Evolutionary conservation across 1,140 invertebrate genomes (phyloP).

Genomic region (Danaus plexippus): DNA sequence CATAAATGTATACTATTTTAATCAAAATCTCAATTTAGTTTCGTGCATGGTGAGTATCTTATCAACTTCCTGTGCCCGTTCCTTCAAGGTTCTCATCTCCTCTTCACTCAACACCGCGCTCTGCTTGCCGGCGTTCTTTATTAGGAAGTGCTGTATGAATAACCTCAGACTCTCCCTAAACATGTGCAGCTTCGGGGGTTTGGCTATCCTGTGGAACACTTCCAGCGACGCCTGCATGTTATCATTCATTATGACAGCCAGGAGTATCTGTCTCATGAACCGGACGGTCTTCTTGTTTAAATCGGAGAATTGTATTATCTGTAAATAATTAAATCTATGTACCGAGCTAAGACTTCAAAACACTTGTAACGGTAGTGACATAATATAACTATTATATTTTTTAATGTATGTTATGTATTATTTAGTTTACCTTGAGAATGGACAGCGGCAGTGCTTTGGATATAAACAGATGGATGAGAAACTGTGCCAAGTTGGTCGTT

Average conservation of each 20-base stretch:
- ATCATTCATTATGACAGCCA: conserved; percentile 78
- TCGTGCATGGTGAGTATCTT: conserved; percentile 69
- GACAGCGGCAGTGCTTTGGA: conserved; percentile 85
- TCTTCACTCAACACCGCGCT: conserved; percentile 60
- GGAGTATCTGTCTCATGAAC: conserved; percentile 80
- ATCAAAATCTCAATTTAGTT: conserved; percentile 51
- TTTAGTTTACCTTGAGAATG: conserved; percentile 82
- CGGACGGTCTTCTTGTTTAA: conserved; percentile 79
- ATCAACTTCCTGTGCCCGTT: conserved; percentile 72
- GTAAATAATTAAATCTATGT: conserved; percentile 33
- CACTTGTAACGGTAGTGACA: no score
- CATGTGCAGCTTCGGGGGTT: conserved; percentile 78
- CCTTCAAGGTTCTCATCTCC: conserved; percentile 69
- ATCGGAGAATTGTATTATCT: conserved; percentile 87
- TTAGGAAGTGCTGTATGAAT: conserved; percentile 85
- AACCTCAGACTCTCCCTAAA: conserved; percentile 83
- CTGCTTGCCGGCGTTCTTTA: conserved; percentile 75
- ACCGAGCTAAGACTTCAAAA: no score
- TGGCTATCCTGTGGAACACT: conserved; percentile 78
- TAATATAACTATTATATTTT: no score
- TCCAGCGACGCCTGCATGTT: conserved; percentile 73
- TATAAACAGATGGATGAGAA: conserved; percentile 86
- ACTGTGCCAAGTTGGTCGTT: conserved; percentile 83
- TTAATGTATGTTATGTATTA: no score
- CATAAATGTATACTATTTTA: conserved; percentile 14